Conservation (phyloP, 2,797 vertebrate species). For the Mormyrus hasselquistii region DNA sequence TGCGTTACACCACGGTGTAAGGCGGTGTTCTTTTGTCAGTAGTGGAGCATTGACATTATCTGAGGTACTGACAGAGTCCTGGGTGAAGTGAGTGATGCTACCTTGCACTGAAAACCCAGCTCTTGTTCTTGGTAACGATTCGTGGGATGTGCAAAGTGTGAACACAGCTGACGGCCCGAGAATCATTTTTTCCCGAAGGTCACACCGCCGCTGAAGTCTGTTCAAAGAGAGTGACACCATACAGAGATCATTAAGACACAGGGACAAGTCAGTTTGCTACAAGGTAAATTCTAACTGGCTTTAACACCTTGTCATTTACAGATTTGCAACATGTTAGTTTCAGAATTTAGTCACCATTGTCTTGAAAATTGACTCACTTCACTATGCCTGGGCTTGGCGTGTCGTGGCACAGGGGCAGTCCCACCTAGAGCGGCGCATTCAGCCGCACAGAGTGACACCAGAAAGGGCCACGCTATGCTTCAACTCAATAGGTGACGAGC, state of each 20-base stretch:
- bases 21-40: not conserved
- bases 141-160: not conserved
- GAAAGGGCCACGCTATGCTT: not conserved
- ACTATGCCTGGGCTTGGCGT: not conserved
- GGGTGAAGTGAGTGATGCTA: not conserved
- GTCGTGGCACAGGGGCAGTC: not conserved
- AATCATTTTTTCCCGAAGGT: not conserved
- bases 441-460: not conserved
- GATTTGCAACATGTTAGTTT: not conserved
- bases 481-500: not conserved
- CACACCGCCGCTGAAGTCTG: not conserved
- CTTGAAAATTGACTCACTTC: not conserved
- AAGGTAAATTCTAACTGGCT: not conserved
- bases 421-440: not conserved
- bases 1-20: not conserved
- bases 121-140: not conserved
- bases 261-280: not conserved
- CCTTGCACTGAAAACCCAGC: not conserved
- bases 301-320: not conserved
- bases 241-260: not conserved
- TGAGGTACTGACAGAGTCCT: not conserved
- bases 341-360: not conserved
- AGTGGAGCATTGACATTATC: not conserved
- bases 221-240: slow-evolving; percentile 2
- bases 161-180: not conserved